Base-by-base conservation (phyloP, 2,113 vertebrate species). In the Platysteira castanea region DNA sequence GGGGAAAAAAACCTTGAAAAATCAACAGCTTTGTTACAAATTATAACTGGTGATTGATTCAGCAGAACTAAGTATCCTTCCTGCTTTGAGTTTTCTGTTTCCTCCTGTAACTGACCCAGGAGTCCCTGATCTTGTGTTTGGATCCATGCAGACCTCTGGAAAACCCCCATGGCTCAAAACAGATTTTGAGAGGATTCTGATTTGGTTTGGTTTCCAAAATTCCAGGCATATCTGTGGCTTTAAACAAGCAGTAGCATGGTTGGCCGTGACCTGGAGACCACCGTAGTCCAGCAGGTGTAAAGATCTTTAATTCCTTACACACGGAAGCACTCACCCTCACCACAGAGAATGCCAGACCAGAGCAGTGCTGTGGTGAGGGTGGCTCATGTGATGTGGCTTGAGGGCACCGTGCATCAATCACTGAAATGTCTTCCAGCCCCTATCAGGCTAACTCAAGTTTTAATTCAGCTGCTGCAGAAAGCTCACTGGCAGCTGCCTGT, bases 281-380 rank as follows among this genome's bases (percentile, higher is more conserved):
- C 73, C 65, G 75, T 33, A 46, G 37, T 79, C 39, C 27, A 57
- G 83, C 90, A 91, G 73, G 91, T 87, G 73, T 57, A 47, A 52
- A 56, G 68, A 56, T 30, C 42, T 19, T 71, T 46, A 33, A 53
- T 41, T 85, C 31, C 47, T 87, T 37, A 12, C 37, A 37, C 27
- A 30, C 4, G 0, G 17, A 60, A 87, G 37, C 1, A 1, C 41
- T 59, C 16, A 2, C 49, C 84, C 69, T 89, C 3, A 0, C 41
- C 49, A 1, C 31, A 4, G 16, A 37, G 52, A 26, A 7, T 15
- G 52, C 87, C 89, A 88, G 79, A 70, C 68, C 84, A 60, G 74
- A 53, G 54, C 24, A 13, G 33, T 22, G 9, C 31, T 37, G 87
- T 7, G 65, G 88, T 15, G 16, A 31, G 21, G 42, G 77, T 74